Evolutionary conservation across 2,888 invertebrate species (phyloP).

Genomic region (Spilarctia lutea): DNA sequence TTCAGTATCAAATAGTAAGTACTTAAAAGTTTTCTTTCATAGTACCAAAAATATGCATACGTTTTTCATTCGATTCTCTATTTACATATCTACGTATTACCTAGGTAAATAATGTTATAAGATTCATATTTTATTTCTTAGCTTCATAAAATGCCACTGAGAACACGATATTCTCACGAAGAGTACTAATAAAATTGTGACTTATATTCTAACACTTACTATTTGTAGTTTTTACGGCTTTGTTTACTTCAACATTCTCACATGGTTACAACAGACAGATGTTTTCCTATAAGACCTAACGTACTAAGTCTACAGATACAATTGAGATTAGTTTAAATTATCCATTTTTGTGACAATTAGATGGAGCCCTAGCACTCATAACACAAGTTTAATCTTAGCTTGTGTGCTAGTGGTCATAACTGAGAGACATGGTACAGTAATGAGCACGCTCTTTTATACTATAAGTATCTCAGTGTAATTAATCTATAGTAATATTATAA

Average conservation of each 20-base stretch:
- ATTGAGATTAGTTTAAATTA: too few relatives aligned
- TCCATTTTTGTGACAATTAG: too few relatives aligned
- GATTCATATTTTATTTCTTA: neutral
- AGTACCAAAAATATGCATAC: neutral
- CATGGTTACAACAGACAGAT: neutral
- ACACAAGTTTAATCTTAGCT: too few relatives aligned
- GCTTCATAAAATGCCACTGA: neutral
- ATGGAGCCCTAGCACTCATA: too few relatives aligned
- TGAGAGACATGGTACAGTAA: too few relatives aligned
- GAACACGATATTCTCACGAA: neutral
- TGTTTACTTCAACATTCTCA: neutral
- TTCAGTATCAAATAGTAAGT: too few relatives aligned
- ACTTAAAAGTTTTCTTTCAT: too few relatives aligned
- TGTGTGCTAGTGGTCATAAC: too few relatives aligned
- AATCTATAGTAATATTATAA: too few relatives aligned
- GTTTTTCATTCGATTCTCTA: neutral
- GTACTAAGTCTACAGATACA: neutral
- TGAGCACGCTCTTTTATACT: too few relatives aligned
- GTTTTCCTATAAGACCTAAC: neutral
- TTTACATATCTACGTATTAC: neutral
- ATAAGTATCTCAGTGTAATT: too few relatives aligned
- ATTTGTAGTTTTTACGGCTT: neutral
- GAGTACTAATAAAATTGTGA: neutral
- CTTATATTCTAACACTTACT: constrained; percentile 1
- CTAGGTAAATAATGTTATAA: neutral